Conservation (phyloP, 2,113 vertebrate species). For the Ptilonorhynchus violaceus region DNA sequence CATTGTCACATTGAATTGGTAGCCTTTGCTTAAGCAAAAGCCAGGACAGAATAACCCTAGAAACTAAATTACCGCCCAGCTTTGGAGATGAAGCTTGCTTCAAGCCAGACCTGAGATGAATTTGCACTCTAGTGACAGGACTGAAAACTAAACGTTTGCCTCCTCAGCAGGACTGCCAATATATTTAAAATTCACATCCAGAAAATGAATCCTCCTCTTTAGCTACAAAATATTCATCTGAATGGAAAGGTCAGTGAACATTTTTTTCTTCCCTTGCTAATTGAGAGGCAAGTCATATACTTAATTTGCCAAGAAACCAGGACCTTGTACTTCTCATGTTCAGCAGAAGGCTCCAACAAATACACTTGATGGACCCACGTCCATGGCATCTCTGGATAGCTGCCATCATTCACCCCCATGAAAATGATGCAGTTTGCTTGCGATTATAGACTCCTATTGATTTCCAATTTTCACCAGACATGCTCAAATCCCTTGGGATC, state of each 20-base stretch:
- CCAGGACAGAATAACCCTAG: slow-evolving; percentile 18
- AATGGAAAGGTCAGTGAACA: slow-evolving; percentile 3
- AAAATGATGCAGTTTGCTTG: slow-evolving; percentile 74
- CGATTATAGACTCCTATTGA: slow-evolving; percentile 84
- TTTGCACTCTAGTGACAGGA: slow-evolving; percentile 32
- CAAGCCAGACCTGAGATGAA: slow-evolving; percentile 32
- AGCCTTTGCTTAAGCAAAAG: slow-evolving; percentile 50
- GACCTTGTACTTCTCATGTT: slow-evolving; percentile 4
- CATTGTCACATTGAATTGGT: slow-evolving; percentile 49
- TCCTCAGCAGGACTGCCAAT: background rate
- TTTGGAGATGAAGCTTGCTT: slow-evolving; percentile 45
- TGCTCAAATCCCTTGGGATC: slow-evolving; percentile 69
- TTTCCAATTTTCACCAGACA: slow-evolving; percentile 79
- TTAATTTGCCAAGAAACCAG: slow-evolving; percentile 5
- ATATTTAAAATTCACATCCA: background rate
- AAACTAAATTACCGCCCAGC: slow-evolving; percentile 44
- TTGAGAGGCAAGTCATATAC: background rate
- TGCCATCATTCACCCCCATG: slow-evolving; percentile 71
- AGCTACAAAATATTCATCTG: background rate
- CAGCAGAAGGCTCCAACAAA: slow-evolving; percentile 43
- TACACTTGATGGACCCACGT: background rate
- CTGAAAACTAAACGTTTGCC: slow-evolving; percentile 14
- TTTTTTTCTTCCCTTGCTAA: slow-evolving; percentile 6
- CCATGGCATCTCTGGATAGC: slow-evolving; percentile 25
- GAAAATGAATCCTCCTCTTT: background rate